phyloP scores from a whole-genome alignment of 2,113 vertebrate species.

The Percina caprodes region DNA sequence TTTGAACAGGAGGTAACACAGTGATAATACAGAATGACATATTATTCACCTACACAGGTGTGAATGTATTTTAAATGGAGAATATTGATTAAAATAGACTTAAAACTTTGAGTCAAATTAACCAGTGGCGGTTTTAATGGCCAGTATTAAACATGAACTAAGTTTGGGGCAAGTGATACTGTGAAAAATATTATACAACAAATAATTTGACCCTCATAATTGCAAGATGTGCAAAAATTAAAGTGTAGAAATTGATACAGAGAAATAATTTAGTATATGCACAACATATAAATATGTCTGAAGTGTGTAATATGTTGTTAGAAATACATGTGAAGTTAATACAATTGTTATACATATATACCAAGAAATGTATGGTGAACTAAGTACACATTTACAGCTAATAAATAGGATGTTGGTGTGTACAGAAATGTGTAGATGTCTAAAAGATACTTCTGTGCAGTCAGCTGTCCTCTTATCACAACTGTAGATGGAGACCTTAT shows the following conservation, averaged over 20 bases:
- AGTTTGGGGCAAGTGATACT: neutral
- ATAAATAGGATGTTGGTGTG: neutral
- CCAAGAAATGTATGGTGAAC: neutral
- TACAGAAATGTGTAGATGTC: neutral
- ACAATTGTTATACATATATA: slow-evolving; percentile 4
- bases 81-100: neutral
- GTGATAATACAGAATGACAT: neutral
- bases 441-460: neutral
- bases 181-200: neutral
- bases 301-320: neutral
- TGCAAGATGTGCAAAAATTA: neutral
- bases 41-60: neutral
- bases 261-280: neutral
- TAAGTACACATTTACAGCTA: neutral
- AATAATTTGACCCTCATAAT: neutral
- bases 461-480: neutral
- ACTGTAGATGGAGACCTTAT: neutral
- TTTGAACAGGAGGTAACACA: neutral
- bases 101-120: neutral
- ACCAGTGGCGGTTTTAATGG: neutral
- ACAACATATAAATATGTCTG: neutral
- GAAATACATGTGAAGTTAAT: neutral
- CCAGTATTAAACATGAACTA: neutral
- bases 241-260: neutral
- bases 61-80: slow-evolving; percentile 3